These are phyloP conservation scores for Copidosoma aretas DNA, from an alignment of 2,888 invertebrate species.

Conservation along the genomic window DNA sequence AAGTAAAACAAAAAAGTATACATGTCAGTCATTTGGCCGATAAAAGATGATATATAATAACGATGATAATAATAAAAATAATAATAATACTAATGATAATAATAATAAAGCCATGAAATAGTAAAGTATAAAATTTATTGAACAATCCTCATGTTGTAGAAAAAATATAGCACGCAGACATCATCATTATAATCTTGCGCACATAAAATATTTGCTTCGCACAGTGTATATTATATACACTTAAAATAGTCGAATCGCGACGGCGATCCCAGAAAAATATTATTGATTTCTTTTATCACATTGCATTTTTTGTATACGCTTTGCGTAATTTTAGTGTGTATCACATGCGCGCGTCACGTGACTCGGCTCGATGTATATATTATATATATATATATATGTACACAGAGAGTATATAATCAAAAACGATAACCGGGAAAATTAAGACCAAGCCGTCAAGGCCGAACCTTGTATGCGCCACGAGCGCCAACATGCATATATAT, in stretches of 20 bases:
- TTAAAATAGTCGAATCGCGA: too few relatives aligned
- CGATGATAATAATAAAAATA: not conserved
- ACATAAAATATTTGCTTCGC: constrained; percentile 14
- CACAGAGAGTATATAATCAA: too few relatives aligned
- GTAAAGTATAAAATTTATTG: constrained; percentile 53
- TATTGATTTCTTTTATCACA: constrained; percentile 27
- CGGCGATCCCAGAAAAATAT: too few relatives aligned
- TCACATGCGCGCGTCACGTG: too few relatives aligned
- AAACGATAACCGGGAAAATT: too few relatives aligned
- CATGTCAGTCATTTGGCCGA: constrained; percentile 52
- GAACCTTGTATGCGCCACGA: too few relatives aligned
- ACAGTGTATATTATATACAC: too few relatives aligned
- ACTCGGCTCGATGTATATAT: too few relatives aligned
- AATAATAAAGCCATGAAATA: constrained; percentile 51
- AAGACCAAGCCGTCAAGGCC: too few relatives aligned
- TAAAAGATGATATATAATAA: constrained; percentile 43
- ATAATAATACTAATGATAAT: not conserved
- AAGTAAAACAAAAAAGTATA: constrained; percentile 43
- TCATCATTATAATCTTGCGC: constrained; percentile 9
- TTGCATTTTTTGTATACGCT: constrained; percentile 1
- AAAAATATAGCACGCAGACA: constrained; percentile 47
- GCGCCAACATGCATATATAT: not conserved
- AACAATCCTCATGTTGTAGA: constrained; percentile 46
- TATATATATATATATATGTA: too few relatives aligned
- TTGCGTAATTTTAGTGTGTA: too few relatives aligned